Conservation (phyloP, 2,888 invertebrate genomes). For the Podotricha telesiphe region DNA sequence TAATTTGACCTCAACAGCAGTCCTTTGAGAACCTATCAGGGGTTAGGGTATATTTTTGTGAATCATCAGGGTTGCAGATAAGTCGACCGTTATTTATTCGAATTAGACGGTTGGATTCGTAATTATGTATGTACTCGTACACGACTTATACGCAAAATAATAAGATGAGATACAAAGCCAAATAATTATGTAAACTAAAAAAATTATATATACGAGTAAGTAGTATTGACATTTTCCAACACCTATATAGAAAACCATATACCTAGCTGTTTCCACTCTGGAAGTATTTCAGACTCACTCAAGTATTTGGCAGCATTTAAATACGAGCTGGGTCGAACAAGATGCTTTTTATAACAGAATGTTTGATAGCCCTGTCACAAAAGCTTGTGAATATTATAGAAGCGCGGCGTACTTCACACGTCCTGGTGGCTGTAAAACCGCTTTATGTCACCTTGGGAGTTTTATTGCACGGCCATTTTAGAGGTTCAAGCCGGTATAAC, state of each 20-base stretch:
- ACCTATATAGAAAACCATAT: background rate
- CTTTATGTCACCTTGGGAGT: constrained; percentile 57
- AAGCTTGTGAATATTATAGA: constrained; percentile 69
- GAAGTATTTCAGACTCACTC: background rate
- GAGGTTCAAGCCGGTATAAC: constrained; percentile 38
- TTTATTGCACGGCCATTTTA: constrained; percentile 55
- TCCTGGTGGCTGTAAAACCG: constrained; percentile 62
- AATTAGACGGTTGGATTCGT: constrained; percentile 23
- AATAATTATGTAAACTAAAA: too few species aligned
- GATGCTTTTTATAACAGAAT: constrained; percentile 38
- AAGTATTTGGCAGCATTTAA: constrained; percentile 29
- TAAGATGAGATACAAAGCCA: too few species aligned
- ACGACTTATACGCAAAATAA: background rate
- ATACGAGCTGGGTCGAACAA: constrained; percentile 30
- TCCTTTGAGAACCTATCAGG: constrained; percentile 63
- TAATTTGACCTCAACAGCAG: constrained; percentile 62
- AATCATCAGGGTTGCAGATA: constrained; percentile 39
- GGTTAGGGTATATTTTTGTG: constrained; percentile 66
- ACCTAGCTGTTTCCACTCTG: background rate
- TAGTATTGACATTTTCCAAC: background rate
- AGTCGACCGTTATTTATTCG: constrained; percentile 39
- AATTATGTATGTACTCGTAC: too few species aligned
- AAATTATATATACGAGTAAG: too few species aligned
- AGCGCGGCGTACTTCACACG: constrained; percentile 63
- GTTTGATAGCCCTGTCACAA: constrained; percentile 46